Evolutionary conservation across 2,797 vertebrate genomes (phyloP), one percentile per base, ranked within the genome.

Genomic region (Enteromius anoplus): DNA sequence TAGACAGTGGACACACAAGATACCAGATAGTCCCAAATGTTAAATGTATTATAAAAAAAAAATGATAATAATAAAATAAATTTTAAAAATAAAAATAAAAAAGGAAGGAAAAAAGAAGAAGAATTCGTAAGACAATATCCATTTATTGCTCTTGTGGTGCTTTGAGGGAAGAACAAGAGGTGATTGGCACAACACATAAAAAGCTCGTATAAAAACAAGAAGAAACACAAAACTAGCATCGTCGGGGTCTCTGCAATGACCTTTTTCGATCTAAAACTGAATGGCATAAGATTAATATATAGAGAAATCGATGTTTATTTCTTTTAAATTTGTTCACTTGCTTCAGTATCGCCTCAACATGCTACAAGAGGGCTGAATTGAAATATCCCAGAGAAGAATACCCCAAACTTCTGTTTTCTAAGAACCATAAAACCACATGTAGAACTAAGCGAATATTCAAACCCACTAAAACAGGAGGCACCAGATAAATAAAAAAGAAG

Each of bases 401-500:
- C 94, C 94, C 95, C 94, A 95, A 95, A 96, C 93, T 95, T 96
- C 95, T 95, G 93, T 95, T 96, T 97, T 95, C 97, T 97, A 98
- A 97, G 96, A 97, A 97, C 95, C 95, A 96, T 97, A 96, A 94
- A 98, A 96, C 95, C 96, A 99, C 97, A 95, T 97, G 96, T 97
- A 97, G 94, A 97, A 97, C 96, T 97, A 97, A 97, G 93, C 95
- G 95, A 95, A 96, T 95, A 97, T 95, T 96, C 93, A 97, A 98
- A 96, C 96, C 97, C 97, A 99, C 97, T 98, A 98, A 94, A 98
- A 98, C 96, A 97, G 97, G 97, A 99, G 97, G 97, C 97, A 98
- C 97, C 97, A 98, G 98, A 99, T 99, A 99, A 99, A 99, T 98
- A 92, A 97, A 96, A 95, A 93, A 96, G 94, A 96, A 93, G 96